These are phyloP conservation scores for Schizopygopsis pylzovi DNA, from an alignment of 2,797 vertebrate genomes.

Conservation along the genomic window DNA sequence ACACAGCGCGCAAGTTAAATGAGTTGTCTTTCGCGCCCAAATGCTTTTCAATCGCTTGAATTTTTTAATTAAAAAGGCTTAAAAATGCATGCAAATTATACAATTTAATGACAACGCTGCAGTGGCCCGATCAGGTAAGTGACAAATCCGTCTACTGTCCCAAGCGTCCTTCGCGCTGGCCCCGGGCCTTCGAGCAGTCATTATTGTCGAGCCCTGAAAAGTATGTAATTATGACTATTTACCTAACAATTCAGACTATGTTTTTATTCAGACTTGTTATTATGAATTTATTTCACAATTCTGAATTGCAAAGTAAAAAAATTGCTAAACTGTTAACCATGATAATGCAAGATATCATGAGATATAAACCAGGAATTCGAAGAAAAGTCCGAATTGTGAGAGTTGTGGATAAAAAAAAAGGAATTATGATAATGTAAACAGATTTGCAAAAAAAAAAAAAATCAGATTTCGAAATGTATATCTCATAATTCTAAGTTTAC, in stretches of 20 bases:
- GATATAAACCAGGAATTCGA: neutral
- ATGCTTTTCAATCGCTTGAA: too few species aligned
- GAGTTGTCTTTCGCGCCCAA: too few species aligned
- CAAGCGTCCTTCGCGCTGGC: too few species aligned
- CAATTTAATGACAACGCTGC: too few species aligned
- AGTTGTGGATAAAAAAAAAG: neutral
- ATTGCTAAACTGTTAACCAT: neutral
- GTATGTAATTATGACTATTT: neutral
- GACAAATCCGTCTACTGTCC: too few species aligned
- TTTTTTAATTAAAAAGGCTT: too few species aligned
- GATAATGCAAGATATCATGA: neutral
- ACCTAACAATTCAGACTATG: neutral
- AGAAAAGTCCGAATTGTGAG: neutral
- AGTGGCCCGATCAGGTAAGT: too few species aligned
- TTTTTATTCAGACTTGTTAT: too few species aligned
- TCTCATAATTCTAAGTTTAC: neutral
- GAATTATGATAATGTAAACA: neutral
- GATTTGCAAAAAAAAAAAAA: neutral
- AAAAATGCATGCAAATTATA: too few species aligned
- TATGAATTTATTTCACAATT: neutral
- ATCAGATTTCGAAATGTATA: neutral
- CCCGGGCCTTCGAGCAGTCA: too few species aligned
- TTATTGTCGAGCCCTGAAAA: neutral
- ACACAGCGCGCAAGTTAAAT: too few species aligned
- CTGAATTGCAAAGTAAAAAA: neutral